phyloP scores from a whole-genome alignment of 2,797 vertebrate species.

The Mormyrops boulengeri region DNA sequence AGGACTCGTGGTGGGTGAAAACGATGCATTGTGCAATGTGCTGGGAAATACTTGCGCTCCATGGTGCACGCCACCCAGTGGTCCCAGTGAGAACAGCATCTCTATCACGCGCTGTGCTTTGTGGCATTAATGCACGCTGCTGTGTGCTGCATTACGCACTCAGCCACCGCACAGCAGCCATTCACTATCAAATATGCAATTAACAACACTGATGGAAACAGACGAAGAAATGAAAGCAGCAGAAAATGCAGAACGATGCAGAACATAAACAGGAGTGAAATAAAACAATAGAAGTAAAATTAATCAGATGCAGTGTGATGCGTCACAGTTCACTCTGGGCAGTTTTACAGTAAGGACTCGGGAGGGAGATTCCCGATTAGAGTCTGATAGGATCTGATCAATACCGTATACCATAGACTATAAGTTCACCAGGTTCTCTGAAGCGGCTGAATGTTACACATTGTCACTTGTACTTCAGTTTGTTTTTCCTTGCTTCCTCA shows the following conservation, averaged over 20 bases:
- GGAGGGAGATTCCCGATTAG: background rate
- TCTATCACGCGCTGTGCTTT: background rate
- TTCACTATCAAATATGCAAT: background rate
- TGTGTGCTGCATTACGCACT: background rate
- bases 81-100: background rate
- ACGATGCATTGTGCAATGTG: background rate
- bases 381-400: background rate
- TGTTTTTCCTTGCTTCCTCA: background rate
- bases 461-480: background rate
- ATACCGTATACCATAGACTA: background rate
- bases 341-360: background rate
- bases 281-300: background rate
- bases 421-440: background rate
- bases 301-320: background rate
- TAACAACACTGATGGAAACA: background rate
- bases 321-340: background rate
- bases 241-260: background rate
- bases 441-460: background rate
- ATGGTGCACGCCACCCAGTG: background rate
- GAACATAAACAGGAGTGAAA: background rate
- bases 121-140: background rate
- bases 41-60: background rate
- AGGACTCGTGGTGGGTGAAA: slow-evolving; percentile 74
- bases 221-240: background rate
- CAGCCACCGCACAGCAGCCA: background rate